These are phyloP conservation scores for Forbesichthys papilliferus DNA, from an alignment of 2,113 vertebrate genomes.

Conservation along the genomic window DNA sequence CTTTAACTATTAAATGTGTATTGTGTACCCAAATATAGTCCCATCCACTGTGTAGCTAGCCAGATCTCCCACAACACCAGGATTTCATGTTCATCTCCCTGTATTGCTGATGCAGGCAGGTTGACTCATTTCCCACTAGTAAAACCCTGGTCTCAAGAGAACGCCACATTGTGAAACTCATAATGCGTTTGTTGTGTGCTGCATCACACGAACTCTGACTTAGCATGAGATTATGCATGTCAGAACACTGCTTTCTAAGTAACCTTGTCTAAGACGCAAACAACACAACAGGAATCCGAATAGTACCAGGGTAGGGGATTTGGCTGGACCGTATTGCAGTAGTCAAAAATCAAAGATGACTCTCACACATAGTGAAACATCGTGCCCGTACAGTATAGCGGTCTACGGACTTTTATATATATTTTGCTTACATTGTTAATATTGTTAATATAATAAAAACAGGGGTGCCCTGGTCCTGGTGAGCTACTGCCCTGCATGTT, in stretches of 20 bases:
- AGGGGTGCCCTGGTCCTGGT: no score
- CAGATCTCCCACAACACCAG: no score
- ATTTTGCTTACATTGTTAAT: neutral
- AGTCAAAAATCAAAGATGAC: neutral
- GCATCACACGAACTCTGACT: conserved; percentile 63
- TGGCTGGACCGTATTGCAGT: neutral
- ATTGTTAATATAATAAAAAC: no score
- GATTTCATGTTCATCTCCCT: no score
- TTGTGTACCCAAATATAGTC: no score
- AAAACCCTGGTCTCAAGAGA: conserved; percentile 44
- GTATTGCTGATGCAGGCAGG: neutral
- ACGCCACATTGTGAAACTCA: conserved; percentile 55
- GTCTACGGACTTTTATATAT: neutral
- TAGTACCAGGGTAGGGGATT: conserved; percentile 52
- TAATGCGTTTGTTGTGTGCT: conserved; percentile 62
- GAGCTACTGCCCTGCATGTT: no score
- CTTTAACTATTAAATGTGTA: no score
- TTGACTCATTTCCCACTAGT: conserved; percentile 35
- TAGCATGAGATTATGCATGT: conserved; percentile 67
- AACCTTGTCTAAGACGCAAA: conserved; percentile 66
- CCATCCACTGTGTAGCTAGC: no score
- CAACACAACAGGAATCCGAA: conserved; percentile 61
- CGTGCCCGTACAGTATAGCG: neutral
- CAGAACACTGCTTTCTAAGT: conserved; percentile 65
- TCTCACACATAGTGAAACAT: neutral